Percentiles rank a stretch among this genome's conserved stretches.
Conservation (phyloP, 2,797 vertebrate species). For the Novumbra hubbsi region DNA sequence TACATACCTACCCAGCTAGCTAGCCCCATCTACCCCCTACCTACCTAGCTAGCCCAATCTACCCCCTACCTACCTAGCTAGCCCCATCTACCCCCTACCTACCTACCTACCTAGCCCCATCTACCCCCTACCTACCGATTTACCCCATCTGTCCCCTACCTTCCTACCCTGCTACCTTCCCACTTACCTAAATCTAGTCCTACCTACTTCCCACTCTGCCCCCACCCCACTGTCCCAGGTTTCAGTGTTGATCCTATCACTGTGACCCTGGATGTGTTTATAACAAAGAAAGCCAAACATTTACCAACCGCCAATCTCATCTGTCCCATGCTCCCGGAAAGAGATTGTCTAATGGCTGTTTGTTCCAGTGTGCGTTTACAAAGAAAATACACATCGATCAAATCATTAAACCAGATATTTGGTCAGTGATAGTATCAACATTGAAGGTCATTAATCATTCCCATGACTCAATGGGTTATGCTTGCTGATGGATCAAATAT, state of each 20-base stretch:
- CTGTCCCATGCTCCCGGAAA: neutral
- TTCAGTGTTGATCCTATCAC: slow-evolving; percentile 38
- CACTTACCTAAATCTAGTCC: no score
- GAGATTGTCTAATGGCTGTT: slow-evolving; percentile 3
- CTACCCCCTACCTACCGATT: no score
- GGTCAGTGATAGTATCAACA: slow-evolving; percentile 42
- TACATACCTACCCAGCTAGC: no score
- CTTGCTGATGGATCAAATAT: slow-evolving; percentile 18
- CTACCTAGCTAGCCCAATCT: no score
- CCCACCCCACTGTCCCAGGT: slow-evolving; percentile 40
- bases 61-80: no score
- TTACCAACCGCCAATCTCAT: slow-evolving; percentile 1
- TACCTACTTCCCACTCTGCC: neutral
- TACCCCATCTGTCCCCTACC: no score
- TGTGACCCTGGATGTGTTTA: slow-evolving; percentile 14
- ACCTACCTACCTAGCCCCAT: no score
- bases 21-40: no score
- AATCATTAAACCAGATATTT: slow-evolving; percentile 18
- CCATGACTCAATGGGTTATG: slow-evolving; percentile 52
- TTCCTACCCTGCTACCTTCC: no score
- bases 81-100: no score
- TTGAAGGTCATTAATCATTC: slow-evolving; percentile 60
- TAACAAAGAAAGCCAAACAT: slow-evolving; percentile 34
- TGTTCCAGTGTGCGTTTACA: slow-evolving; percentile 36
- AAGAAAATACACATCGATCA: slow-evolving; percentile 34